Conservation (phyloP, 2,113 vertebrate genomes). For the Myrmophylax atrothorax region DNA sequence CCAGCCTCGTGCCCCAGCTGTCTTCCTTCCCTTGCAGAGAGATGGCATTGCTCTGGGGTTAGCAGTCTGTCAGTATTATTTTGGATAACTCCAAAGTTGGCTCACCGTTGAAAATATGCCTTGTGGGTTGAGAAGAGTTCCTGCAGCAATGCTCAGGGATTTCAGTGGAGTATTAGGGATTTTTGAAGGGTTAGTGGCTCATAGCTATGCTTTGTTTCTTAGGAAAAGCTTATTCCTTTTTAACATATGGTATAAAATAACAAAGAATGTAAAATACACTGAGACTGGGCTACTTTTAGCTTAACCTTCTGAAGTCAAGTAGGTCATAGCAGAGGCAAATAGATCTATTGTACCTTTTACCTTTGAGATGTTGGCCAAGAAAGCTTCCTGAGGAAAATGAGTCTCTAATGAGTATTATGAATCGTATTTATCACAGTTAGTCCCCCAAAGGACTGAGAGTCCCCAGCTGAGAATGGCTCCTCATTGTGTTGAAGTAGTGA, state of each 20-base stretch:
- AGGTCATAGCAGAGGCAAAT: conserved; percentile 51
- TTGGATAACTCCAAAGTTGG: conserved; percentile 17
- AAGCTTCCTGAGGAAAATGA: conserved; percentile 54
- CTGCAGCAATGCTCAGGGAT: conserved; percentile 50
- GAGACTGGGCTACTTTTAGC: conserved; percentile 58
- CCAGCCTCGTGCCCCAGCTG: background rate
- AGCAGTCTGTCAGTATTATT: conserved; percentile 52
- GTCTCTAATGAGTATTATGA: conserved; percentile 58
- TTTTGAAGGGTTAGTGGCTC: conserved; percentile 63
- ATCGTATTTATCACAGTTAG: conserved; percentile 50
- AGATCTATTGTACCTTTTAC: conserved; percentile 51
- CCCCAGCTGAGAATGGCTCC: conserved; percentile 59
- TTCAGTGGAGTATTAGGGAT: conserved; percentile 55
- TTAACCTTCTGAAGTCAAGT: conserved; percentile 62
- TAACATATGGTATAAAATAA: conserved; percentile 41
- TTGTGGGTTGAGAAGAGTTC: conserved; percentile 53
- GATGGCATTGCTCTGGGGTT: conserved; percentile 25
- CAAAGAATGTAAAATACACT: conserved; percentile 61
- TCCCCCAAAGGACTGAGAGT: conserved; percentile 46
- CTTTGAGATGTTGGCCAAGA: conserved; percentile 58
- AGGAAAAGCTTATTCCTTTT: conserved; percentile 62
- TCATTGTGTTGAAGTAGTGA: conserved; percentile 58
- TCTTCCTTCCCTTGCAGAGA: background rate
- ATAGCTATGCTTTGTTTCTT: conserved; percentile 60
- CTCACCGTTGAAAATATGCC: conserved; percentile 24